These are phyloP conservation scores for Rhinatrema bivittatum DNA, from an alignment of 2,797 vertebrate genomes.

Conservation along the genomic window DNA sequence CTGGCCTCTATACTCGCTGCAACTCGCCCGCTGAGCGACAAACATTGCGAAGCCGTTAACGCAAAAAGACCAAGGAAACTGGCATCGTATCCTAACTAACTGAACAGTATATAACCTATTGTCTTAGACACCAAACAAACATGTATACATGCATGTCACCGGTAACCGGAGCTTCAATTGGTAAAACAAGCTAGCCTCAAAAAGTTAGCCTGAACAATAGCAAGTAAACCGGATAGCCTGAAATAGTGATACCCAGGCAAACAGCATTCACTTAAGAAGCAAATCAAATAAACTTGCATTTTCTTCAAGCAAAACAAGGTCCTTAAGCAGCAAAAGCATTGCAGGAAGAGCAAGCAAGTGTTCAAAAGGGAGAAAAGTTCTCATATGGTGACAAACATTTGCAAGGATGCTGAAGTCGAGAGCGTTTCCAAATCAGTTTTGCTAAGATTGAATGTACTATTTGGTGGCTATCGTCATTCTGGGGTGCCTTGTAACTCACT, in stretches of 20 bases:
- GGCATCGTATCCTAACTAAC: constrained; percentile 53
- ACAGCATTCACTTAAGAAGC: constrained; percentile 5
- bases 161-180: constrained; percentile 65
- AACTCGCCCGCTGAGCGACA: constrained; percentile 41
- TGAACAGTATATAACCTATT: constrained; percentile 15
- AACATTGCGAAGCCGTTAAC: constrained; percentile 44
- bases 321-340: not conserved
- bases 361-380: too few species aligned
- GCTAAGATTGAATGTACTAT: too few species aligned
- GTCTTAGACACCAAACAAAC: constrained; percentile 33
- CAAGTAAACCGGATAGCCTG: constrained; percentile 1
- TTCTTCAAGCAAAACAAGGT: not conserved
- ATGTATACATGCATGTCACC: constrained; percentile 51
- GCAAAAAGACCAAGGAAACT: not conserved
- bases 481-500: too few species aligned
- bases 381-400: too few species aligned
- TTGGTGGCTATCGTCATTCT: too few species aligned
- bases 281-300: constrained; percentile 4
- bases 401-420: too few species aligned
- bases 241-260: constrained; percentile 8
- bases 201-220: constrained; percentile 41
- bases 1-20: constrained; percentile 25
- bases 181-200: constrained; percentile 35
- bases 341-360: not conserved
- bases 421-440: too few species aligned